phyloP scores from a whole-genome alignment of 2,113 vertebrate genomes.

The Clarias magur region DNA sequence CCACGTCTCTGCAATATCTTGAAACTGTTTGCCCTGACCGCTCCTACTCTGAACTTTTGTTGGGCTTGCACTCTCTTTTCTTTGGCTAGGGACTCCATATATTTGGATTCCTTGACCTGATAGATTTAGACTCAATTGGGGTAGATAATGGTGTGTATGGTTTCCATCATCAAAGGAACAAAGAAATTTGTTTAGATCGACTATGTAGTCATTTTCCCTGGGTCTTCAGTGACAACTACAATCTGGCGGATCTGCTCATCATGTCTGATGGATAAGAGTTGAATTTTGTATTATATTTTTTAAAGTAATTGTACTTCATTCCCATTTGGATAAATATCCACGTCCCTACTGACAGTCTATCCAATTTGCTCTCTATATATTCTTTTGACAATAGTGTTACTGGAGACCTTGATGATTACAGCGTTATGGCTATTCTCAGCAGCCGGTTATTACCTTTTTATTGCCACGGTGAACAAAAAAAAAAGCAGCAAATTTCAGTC shows the following conservation, averaged over 20 bases:
- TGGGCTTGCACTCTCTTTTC: not conserved
- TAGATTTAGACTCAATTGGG: not conserved
- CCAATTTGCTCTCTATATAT: conserved; percentile 21
- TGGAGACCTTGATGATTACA: conserved; percentile 6
- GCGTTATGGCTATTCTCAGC: conserved; percentile 16
- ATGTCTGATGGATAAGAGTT: not conserved
- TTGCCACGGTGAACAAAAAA: conserved; percentile 26
- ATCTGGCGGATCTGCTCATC: not conserved
- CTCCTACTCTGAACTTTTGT: not conserved
- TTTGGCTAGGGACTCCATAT: not conserved
- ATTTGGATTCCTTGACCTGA: not conserved
- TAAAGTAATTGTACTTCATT: conserved; percentile 16
- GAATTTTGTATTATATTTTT: conserved; percentile 8
- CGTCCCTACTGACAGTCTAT: not conserved
- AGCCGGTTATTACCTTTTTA: conserved; percentile 41
- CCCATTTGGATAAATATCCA: not conserved
- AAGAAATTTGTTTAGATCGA: not conserved
- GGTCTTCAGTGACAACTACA: not conserved
- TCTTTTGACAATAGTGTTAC: not conserved
- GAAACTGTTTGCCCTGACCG: not conserved
- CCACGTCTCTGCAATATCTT: not conserved
- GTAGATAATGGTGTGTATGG: not conserved
- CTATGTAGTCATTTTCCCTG: not conserved
- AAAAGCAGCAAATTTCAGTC: conserved; percentile 32
- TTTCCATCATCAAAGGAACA: not conserved